Evolutionary conservation across 2,797 vertebrate genomes (phyloP), one percentile per base, ranked within the genome.

Genomic region (Heterohyrax brucei): DNA sequence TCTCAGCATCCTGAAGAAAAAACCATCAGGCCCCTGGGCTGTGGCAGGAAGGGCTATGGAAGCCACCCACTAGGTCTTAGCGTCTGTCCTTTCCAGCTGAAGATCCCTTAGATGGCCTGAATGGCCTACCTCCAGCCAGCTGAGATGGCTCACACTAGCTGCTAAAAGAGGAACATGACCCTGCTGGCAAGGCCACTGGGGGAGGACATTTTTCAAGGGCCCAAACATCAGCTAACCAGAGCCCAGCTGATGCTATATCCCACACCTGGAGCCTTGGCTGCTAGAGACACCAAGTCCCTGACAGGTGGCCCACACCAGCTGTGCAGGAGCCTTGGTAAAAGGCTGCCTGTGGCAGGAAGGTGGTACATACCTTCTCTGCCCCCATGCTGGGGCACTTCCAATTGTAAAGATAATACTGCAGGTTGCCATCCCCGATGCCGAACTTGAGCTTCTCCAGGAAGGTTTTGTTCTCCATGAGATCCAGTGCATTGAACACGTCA

Each of bases 391-490:
- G 99, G 98, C 99, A 99, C 98, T 99, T 99, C 99, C 99, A 99
- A 98, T 99, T 99, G 99, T 99, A 99, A 98, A 99, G 99, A 96
- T 99, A 99, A 99, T 99, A 99, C 99, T 99, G 99, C 98, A 99
- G 99, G 98, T 99, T 99, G 97, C 99, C 99, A 0, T 99, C 99
- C 22, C 99, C 99, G 0, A 99, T 99, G 97, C 99, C 99, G 12
- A 99, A 99, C 98, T 99, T 99, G 96, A 99, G 99, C 98, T 99
- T 99, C 99, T 99, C 99, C 98, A 99, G 98, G 98, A 99, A 99
- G 94, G 99, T 99, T 99, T 99, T 99, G 98, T 99, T 99, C 98
- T 99, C 99, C 99, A 99, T 99, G 98, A 99, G 99, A 98, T 99
- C 99, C 99, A 99, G 99, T 99, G 99, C 99, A 98, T 99, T 99